A percentile compares a stretch with the other conserved stretches of the same genome.
phyloP scores from a whole-genome alignment of 1,140 invertebrate genomes.

The Colletes gigas region DNA sequence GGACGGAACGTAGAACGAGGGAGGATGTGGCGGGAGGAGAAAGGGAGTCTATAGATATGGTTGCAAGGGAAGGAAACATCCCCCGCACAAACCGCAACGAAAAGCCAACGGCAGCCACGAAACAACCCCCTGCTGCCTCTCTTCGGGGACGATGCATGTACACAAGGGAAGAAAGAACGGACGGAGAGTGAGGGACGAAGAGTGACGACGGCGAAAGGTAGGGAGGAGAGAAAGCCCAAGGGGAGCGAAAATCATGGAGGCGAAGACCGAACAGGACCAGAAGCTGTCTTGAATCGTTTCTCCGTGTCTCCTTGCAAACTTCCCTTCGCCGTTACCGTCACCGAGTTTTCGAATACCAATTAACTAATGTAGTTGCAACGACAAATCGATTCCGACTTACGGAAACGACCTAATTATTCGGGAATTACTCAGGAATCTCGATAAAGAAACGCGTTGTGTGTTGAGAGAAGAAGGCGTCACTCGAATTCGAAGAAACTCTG shows the following conservation, averaged over 20 bases:
- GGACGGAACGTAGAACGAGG: conserved; percentile 27
- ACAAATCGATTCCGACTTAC: conserved; percentile 45
- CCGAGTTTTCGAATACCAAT: conserved; percentile 37
- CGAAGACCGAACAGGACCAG: conserved; percentile 35
- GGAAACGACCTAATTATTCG: conserved; percentile 48
- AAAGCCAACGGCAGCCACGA: conserved; percentile 70
- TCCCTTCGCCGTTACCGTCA: background rate
- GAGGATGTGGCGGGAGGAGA: conserved; percentile 27
- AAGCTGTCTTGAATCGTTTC: conserved; percentile 69
- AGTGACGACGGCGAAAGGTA: conserved; percentile 4
- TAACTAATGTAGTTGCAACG: conserved; percentile 13
- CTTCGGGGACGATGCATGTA: conserved; percentile 54
- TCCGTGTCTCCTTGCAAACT: conserved; percentile 39
- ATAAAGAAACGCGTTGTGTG: background rate
- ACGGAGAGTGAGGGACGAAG: background rate
- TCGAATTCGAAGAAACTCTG: background rate
- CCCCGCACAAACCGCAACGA: conserved; percentile 74
- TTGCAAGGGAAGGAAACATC: conserved; percentile 75
- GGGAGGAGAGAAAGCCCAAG: conserved; percentile 32
- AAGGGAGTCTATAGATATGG: conserved; percentile 62
- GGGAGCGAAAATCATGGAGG: conserved; percentile 38
- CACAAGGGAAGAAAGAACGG: conserved; percentile 50
- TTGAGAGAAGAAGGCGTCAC: background rate
- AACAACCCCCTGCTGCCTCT: conserved; percentile 62
- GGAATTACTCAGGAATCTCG: background rate